These are phyloP conservation scores for Helicoverpa zea DNA, from an alignment of 1,140 invertebrate species.

Conservation along the genomic window DNA sequence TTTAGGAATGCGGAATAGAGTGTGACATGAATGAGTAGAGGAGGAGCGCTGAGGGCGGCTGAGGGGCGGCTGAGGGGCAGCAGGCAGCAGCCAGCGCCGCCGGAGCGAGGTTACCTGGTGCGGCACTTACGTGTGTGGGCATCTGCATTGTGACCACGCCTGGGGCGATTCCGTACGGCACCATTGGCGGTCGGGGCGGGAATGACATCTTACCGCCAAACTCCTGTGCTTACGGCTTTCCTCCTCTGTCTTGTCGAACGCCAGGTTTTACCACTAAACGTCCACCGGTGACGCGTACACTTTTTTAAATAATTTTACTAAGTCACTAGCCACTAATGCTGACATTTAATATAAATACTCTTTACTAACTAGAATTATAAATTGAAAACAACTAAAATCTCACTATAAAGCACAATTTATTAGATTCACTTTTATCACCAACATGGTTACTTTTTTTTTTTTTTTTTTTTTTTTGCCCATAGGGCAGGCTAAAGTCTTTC, in stretches of 20 bases:
- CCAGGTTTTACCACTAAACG: slow-evolving; percentile 25
- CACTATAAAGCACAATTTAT: slow-evolving; percentile 25
- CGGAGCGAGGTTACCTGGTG: slow-evolving; percentile 24
- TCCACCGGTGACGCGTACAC: slow-evolving; percentile 46
- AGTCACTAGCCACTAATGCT: not conserved
- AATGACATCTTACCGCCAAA: slow-evolving; percentile 75
- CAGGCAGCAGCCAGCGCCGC: too few species aligned
- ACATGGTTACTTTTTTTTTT: slow-evolving; percentile 43
- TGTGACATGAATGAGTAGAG: too few species aligned
- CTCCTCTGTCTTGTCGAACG: slow-evolving; percentile 22
- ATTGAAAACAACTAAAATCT: slow-evolving; percentile 22
- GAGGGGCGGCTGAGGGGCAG: too few species aligned
- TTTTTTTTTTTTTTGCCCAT: too few species aligned
- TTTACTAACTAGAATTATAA: slow-evolving; percentile 22
- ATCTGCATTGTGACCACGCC: slow-evolving; percentile 82
- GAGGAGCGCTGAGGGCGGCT: too few species aligned
- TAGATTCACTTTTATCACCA: slow-evolving; percentile 30
- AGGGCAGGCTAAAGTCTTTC: too few species aligned
- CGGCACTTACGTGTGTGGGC: slow-evolving; percentile 77
- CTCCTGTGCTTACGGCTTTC: slow-evolving; percentile 18
- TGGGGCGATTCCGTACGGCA: slow-evolving; percentile 80
- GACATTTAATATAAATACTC: slow-evolving; percentile 22
- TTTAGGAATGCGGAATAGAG: too few species aligned
- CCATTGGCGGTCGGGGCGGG: slow-evolving; percentile 79
- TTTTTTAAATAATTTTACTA: slow-evolving; percentile 16